A percentile compares a stretch with the other conserved stretches of the same genome.
Evolutionary conservation across 1,140 invertebrate species (phyloP).

Genomic region (Lordiphosa clarofinis): DNA sequence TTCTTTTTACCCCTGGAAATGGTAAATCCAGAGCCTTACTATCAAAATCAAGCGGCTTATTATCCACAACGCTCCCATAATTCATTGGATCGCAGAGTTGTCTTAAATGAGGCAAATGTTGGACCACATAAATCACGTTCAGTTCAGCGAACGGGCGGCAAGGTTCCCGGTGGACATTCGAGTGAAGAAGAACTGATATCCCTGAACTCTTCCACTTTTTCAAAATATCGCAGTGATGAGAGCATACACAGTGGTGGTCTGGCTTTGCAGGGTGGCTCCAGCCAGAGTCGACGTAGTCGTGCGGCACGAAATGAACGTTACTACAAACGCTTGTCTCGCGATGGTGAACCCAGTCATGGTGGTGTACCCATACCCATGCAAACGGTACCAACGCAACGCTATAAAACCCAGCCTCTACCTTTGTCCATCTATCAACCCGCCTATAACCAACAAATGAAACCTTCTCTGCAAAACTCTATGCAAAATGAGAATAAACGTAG

Average conservation of each 20-base stretch:
- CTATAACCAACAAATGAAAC: slow-evolving; percentile 65
- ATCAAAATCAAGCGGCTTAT: slow-evolving; percentile 78
- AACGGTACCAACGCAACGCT: slow-evolving; percentile 39
- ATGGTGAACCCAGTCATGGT: slow-evolving; percentile 83
- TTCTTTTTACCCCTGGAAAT: slow-evolving; percentile 81
- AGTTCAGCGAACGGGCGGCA: slow-evolving; percentile 65
- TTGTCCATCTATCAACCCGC: slow-evolving; percentile 65
- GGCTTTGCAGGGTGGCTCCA: slow-evolving; percentile 71
- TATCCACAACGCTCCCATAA: slow-evolving; percentile 78
- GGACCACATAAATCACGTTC: slow-evolving; percentile 39
- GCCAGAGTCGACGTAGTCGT: slow-evolving; percentile 81
- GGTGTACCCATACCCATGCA: slow-evolving; percentile 68
- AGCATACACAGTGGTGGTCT: slow-evolving; percentile 83
- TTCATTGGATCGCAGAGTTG: slow-evolving; percentile 70
- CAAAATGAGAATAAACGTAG: slow-evolving; percentile 65
- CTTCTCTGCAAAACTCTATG: slow-evolving; percentile 58
- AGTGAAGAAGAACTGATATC: slow-evolving; percentile 87
- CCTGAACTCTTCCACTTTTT: slow-evolving; percentile 83
- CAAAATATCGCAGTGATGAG: slow-evolving; percentile 85
- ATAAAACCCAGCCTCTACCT: slow-evolving; percentile 73
- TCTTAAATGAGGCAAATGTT: slow-evolving; percentile 15
- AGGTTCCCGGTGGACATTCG: slow-evolving; percentile 82
- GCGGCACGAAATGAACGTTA: slow-evolving; percentile 89
- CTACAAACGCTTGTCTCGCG: slow-evolving; percentile 86
- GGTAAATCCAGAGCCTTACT: slow-evolving; percentile 79